These are phyloP conservation scores for Pristionchus fissidentatus DNA, from an alignment of 2,888 invertebrate species.

Conservation along the genomic window DNA sequence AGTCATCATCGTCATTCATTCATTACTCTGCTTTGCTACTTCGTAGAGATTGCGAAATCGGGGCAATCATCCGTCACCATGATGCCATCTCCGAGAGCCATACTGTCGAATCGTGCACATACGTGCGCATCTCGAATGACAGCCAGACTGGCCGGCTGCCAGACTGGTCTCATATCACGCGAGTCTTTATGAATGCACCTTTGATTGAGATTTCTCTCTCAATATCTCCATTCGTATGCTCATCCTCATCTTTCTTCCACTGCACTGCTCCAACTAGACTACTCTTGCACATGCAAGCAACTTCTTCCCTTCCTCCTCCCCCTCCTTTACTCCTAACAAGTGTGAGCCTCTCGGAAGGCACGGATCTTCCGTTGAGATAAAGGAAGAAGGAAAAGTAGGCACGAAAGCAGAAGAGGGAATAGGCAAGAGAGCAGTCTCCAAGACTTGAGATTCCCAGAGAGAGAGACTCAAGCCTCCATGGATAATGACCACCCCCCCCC, in stretches of 20 bases:
- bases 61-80: too few relatives aligned
- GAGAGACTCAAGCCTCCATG: background rate
- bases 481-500: background rate
- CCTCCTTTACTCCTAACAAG: too few relatives aligned
- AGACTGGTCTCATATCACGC: too few relatives aligned
- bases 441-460: too few relatives aligned
- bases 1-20: background rate
- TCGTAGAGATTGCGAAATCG: too few relatives aligned
- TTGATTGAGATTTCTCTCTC: constrained; percentile 19
- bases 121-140: background rate
- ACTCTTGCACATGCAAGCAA: background rate
- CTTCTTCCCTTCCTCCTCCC: constrained; percentile 4
- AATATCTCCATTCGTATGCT: too few relatives aligned
- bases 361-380: background rate
- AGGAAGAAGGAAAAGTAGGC: constrained; percentile 1
- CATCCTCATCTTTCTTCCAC: too few relatives aligned
- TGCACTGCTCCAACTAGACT: too few relatives aligned
- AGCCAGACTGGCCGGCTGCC: background rate
- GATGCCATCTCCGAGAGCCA: too few relatives aligned
- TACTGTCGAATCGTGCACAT: background rate
- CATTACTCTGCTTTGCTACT: too few relatives aligned
- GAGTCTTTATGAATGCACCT: constrained; percentile 22
- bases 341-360: constrained; percentile 13
- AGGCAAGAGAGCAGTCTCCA: too few relatives aligned
- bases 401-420: too few relatives aligned